Evolutionary conservation across 2,113 vertebrate species (phyloP), one percentile per base, ranked within the genome.

Genomic region (Ctenodactylus gundi): DNA sequence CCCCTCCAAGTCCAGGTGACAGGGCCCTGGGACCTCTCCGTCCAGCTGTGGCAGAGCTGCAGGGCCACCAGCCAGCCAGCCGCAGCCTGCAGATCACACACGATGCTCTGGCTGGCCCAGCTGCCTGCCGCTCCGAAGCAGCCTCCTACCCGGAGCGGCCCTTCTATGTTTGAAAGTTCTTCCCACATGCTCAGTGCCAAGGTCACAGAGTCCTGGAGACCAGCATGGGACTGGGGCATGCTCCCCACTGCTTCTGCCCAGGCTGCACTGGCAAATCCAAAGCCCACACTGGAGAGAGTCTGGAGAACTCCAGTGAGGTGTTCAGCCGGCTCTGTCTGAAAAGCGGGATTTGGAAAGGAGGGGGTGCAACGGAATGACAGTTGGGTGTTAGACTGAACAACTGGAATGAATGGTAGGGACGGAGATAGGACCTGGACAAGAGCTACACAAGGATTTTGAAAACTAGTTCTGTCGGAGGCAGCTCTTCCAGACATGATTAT

Each of bases 51-150:
- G 27, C 27, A 62, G 53, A 46, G 51, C 58, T 68, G 7, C 1
- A 6, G 46, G 55, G 18, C 17, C n/a, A n/a, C 11, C 31, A 10
- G 2, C 0, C n/a, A 21, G 39, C 8, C 29, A 10, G 2, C 2
- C 0, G 1, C 36, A 53, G 39, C 39, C 4, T 58, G 20, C 17
- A 55, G 87, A 65, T 27, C 23, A 18, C 58, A 72, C 34, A 23
- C 20, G 14, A 11, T 0, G 39, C 44, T 44, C 57, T 41, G 3
- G 39, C 21, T 49, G 20, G 0, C 72, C 21, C 4, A 3, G 53
- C 25, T 6, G 21, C 60, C 72, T 1, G 41, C 20, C 36, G 15
- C 53, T 62, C 34, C n/a, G 62, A 51, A 9, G 44, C 36, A 73
- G 21, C 70, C n/a, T 82, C 57, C 9, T 25, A 12, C 36, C 51